These are phyloP conservation scores for Dreissena rostriformis DNA, from an alignment of 1,140 invertebrate genomes.

Conservation along the genomic window DNA sequence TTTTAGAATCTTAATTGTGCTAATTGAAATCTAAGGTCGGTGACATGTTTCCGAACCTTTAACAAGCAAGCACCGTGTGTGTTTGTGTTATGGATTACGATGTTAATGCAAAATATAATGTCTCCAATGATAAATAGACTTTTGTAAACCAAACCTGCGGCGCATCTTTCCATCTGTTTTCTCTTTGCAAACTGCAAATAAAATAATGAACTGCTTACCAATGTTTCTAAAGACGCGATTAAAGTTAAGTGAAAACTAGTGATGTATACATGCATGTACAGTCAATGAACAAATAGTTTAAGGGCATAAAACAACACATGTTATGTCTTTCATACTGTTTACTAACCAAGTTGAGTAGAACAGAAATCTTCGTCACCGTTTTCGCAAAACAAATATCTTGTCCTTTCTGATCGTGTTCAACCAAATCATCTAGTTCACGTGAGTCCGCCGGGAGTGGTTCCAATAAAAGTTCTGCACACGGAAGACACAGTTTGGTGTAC, in stretches of 20 bases:
- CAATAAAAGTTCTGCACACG: background rate
- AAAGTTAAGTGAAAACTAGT: too few relatives aligned
- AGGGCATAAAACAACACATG: background rate
- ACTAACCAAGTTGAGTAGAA: background rate
- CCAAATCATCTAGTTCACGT: background rate
- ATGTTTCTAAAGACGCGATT: too few relatives aligned
- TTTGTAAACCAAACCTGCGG: background rate
- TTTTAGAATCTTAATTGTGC: background rate
- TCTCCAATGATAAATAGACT: too few relatives aligned
- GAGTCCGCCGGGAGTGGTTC: background rate
- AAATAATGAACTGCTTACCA: too few relatives aligned
- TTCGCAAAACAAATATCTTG: background rate
- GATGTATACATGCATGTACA: too few relatives aligned
- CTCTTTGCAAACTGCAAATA: constrained; percentile 3
- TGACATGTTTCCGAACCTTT: background rate
- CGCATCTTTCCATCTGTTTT: background rate
- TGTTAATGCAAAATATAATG: background rate
- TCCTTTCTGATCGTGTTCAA: background rate
- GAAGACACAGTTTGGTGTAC: background rate
- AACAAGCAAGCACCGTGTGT: too few relatives aligned
- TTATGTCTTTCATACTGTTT: background rate
- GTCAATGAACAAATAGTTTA: background rate
- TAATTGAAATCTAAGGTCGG: background rate
- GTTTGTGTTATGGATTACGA: background rate
- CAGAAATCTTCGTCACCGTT: background rate